phyloP scores from a whole-genome alignment of 2,888 invertebrate species.

The Torymus auratus region DNA sequence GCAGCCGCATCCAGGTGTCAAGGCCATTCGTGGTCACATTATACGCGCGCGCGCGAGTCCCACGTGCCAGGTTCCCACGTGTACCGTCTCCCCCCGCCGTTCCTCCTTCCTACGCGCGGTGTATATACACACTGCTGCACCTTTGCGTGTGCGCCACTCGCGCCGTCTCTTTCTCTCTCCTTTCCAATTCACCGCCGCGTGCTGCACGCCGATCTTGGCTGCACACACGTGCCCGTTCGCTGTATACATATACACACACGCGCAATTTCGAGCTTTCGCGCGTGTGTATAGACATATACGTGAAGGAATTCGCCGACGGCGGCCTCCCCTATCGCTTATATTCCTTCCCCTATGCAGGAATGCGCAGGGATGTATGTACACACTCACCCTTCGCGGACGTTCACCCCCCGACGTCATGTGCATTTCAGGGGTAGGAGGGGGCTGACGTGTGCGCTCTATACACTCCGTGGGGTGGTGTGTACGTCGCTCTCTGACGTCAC shows the following conservation, averaged over 20 bases:
- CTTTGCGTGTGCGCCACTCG: constrained; percentile 47
- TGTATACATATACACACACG: background rate
- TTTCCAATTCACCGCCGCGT: constrained; percentile 20
- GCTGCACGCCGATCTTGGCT: background rate
- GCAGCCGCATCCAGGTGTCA: constrained; percentile 58
- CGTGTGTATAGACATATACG: background rate
- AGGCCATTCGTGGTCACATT: constrained; percentile 59
- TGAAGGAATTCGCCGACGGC: constrained; percentile 2
- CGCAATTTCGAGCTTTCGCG: too few relatives aligned
- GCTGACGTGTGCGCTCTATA: constrained; percentile 8
- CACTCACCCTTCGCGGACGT: constrained; percentile 2
- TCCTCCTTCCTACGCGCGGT: background rate
- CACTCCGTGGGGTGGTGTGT: background rate
- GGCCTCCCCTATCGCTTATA: background rate
- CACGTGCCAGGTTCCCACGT: constrained; percentile 75
- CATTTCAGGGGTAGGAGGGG: background rate
- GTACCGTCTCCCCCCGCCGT: constrained; percentile 58
- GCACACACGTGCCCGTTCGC: background rate
- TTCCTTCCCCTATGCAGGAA: too few relatives aligned
- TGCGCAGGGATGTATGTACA: too few relatives aligned
- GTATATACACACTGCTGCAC: constrained; percentile 26
- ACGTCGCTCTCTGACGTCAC: constrained; percentile 16
- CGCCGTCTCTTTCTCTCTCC: constrained; percentile 15
- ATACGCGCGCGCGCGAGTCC: constrained; percentile 62
- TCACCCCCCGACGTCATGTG: background rate